Evolutionary conservation across 2,113 vertebrate species (phyloP), one percentile per base, ranked within the genome.

Genomic region (Paradisaea rubra): DNA sequence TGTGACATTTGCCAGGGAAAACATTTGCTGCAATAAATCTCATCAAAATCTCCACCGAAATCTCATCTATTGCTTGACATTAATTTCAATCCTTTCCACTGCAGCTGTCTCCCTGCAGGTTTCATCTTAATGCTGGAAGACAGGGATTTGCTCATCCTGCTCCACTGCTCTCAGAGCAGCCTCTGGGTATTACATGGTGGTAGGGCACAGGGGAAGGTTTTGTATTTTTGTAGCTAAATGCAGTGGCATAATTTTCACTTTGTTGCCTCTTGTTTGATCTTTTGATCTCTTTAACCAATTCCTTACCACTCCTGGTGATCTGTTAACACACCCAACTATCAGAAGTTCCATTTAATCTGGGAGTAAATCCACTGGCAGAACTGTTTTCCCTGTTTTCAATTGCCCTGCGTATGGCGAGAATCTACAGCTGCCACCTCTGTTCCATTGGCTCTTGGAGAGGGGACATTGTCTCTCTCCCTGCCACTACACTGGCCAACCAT

Each of bases 21-120:
- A 93, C 68, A 94, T 91, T 95, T 95, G 52, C 82, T 84, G 82
- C 71, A 71, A 70, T 86, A 91, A 94, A 94, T 89, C 89, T 88
- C 92, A 93, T 91, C 74, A 89, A 81, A 95, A 85, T 81, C 78
- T 97, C 91, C 83, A 85, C 81, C 12, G 1, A 85, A 89, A 91
- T 82, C 82, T 93, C 85, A 81, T 93, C 65, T 94, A 73, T 70
- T 91, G 15, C 81, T 93, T 95, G 91, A 93, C 82, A 90, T 93
- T 89, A 78, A 90, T 93, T 90, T 94, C 15, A 2, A 53, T 90
- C 49, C 54, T 88, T 91, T 94, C 52, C 52, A 74, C n/a, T 1
- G 6, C 78, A 81, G 47, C 93, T 85, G 35, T 71, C n/a, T 86
- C 85, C 60, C 83, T 60, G n/a, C 30, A 71, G 69, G 53, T 92